Conservation (phyloP, 2,888 invertebrate species). For the Podotricha telesiphe region DNA sequence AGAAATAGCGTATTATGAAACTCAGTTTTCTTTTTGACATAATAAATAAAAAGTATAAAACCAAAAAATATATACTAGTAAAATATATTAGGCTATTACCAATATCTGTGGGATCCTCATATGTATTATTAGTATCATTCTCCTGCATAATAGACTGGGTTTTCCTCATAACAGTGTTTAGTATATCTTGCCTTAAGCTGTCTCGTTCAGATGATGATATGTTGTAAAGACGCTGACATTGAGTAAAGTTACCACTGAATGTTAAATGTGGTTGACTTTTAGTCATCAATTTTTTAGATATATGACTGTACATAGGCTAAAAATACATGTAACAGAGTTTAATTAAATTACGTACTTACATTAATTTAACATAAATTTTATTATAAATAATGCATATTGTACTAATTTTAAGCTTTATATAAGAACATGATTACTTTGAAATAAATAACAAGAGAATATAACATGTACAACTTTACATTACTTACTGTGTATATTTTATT, state of each 20-base stretch:
- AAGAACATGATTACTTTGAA: too few species aligned
- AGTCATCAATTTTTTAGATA: conserved; percentile 50
- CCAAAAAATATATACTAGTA: too few species aligned
- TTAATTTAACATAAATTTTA: background rate
- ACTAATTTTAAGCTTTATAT: too few species aligned
- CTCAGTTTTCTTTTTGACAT: too few species aligned
- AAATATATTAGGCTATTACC: conserved; percentile 52
- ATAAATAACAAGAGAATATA: background rate
- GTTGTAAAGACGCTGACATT: conserved; percentile 56
- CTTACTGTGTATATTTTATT: conserved; percentile 41
- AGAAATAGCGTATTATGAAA: too few species aligned
- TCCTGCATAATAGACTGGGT: conserved; percentile 60
- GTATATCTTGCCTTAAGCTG: conserved; percentile 67
- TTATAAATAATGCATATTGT: background rate
- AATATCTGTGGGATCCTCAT: conserved; percentile 76
- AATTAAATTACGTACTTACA: background rate
- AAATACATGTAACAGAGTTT: conserved; percentile 12
- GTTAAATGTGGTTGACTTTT: conserved; percentile 53
- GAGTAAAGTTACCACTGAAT: conserved; percentile 68
- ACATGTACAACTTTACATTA: background rate
- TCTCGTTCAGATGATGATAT: conserved; percentile 55
- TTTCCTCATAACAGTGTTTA: conserved; percentile 64
- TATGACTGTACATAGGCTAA: conserved; percentile 49
- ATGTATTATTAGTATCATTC: conserved; percentile 59
- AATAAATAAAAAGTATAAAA: background rate